Conservation (phyloP, 2,888 invertebrate species). For the Bombyx huttoni region DNA sequence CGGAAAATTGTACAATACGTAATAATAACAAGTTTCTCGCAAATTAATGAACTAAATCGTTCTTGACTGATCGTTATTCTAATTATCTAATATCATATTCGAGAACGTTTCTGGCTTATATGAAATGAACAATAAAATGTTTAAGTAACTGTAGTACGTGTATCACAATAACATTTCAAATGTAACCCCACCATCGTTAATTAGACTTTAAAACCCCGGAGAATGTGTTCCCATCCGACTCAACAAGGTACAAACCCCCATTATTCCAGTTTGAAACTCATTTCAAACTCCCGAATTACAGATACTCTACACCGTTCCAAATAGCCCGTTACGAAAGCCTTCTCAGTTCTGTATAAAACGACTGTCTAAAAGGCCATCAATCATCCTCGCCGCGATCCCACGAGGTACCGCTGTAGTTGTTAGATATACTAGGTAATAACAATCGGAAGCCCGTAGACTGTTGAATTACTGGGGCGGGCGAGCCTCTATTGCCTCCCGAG, state of each 20-base stretch:
- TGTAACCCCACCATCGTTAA: neutral
- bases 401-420: constrained; percentile 17
- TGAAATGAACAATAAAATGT: too few species aligned
- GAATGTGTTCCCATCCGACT: neutral
- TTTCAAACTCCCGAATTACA: neutral
- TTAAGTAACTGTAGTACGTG: too few species aligned
- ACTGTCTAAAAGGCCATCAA: constrained; percentile 14
- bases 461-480: constrained; percentile 38
- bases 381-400: constrained; percentile 15
- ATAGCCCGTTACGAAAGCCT: neutral
- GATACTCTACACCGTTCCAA: neutral
- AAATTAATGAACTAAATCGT: too few species aligned
- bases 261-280: neutral
- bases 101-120: too few species aligned
- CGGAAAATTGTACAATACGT: too few species aligned
- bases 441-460: constrained; percentile 46
- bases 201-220: neutral
- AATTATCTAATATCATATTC: too few species aligned
- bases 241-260: neutral
- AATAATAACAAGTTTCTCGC: too few species aligned
- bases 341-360: neutral
- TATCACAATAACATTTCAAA: neutral
- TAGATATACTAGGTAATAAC: constrained; percentile 37
- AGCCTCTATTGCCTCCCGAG: constrained; percentile 36
- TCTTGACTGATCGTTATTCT: too few species aligned